phyloP scores from a whole-genome alignment of 2,797 vertebrate species.

The Hephaestus fuliginosus region DNA sequence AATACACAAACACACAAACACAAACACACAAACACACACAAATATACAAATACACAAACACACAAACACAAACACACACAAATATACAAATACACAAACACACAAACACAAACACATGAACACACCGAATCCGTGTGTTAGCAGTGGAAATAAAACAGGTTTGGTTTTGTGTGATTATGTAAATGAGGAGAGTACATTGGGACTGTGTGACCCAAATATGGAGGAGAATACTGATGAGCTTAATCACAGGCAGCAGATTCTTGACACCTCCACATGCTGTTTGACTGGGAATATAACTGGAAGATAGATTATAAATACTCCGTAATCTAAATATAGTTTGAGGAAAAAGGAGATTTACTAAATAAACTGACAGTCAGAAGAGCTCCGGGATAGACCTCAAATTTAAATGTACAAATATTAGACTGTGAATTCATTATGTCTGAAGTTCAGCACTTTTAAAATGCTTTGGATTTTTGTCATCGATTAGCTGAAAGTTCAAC shows the following conservation, averaged over 20 bases:
- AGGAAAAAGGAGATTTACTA: not conserved
- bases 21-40: no score
- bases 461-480: not conserved
- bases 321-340: slow-evolving; percentile 5
- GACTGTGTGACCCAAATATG: slow-evolving; percentile 70
- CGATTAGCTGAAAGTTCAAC: not conserved
- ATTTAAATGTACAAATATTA: not conserved
- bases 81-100: not conserved
- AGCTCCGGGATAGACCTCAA: not conserved
- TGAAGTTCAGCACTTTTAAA: no score
- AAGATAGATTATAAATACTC: slow-evolving; percentile 19
- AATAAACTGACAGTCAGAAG: slow-evolving; percentile 2
- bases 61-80: no score
- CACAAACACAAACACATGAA: slow-evolving; percentile 8
- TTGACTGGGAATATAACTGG: slow-evolving; percentile 23
- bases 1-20: no score
- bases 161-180: slow-evolving; percentile 71
- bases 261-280: slow-evolving; percentile 42
- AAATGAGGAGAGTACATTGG: slow-evolving; percentile 51
- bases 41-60: not conserved
- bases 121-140: slow-evolving; percentile 12
- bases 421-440: not conserved
- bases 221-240: slow-evolving; percentile 68
- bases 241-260: slow-evolving; percentile 55
- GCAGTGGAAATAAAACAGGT: not conserved